Evolutionary conservation across 2,888 invertebrate species (phyloP).

Genomic region (Hydrotaea cyrtoneurina): DNA sequence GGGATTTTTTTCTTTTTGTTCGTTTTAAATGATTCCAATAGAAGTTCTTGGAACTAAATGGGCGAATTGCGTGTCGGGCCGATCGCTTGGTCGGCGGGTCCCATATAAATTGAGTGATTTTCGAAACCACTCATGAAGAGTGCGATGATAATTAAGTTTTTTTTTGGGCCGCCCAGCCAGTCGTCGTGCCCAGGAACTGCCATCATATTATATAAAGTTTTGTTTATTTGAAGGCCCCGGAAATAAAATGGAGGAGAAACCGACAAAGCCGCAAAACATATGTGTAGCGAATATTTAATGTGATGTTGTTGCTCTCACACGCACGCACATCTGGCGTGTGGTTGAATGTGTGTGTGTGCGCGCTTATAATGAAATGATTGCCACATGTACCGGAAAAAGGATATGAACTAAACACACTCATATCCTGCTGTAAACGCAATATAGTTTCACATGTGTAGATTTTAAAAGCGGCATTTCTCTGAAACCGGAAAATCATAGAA

Average conservation of each 20-base stretch:
- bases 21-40: not conserved
- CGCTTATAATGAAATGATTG: constrained; percentile 21
- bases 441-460: not conserved
- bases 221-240: constrained; percentile 8
- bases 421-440: not conserved
- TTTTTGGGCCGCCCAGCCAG: not conserved
- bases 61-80: constrained; percentile 36
- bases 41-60: constrained; percentile 32
- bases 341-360: not conserved
- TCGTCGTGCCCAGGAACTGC: not conserved
- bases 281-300: constrained; percentile 26
- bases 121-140: not conserved
- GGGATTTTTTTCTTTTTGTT: not conserved
- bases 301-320: not conserved
- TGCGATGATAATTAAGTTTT: constrained; percentile 42
- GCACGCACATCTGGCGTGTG: not conserved
- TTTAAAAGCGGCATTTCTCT: not conserved
- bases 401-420: constrained; percentile 22
- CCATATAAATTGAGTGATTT: constrained; percentile 18
- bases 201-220: constrained; percentile 16
- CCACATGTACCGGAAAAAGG: constrained; percentile 15
- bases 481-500: not conserved
- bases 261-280: not conserved
- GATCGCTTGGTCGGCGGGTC: not conserved
- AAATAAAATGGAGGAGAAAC: not conserved